phyloP scores from a whole-genome alignment of 2,888 invertebrate genomes.

The Graphium colonna region DNA sequence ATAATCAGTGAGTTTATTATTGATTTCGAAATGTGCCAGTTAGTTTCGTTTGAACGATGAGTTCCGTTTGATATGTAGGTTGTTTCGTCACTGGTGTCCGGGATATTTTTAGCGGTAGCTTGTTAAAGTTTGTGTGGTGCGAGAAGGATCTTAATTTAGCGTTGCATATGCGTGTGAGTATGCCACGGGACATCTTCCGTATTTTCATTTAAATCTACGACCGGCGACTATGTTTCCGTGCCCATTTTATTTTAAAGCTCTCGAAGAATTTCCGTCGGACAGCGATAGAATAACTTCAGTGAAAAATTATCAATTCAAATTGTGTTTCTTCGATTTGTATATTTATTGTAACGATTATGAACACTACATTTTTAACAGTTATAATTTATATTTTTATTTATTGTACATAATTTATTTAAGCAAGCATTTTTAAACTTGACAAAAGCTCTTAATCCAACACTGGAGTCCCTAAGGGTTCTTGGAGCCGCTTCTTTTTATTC shows the following conservation, averaged over 20 bases:
- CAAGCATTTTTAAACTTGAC: too few relatives aligned
- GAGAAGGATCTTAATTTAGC: constrained; percentile 73
- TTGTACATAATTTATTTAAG: too few relatives aligned
- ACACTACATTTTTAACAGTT: too few relatives aligned
- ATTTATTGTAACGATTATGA: too few relatives aligned
- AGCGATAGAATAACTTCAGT: too few relatives aligned
- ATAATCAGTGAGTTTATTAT: constrained; percentile 9
- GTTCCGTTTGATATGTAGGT: constrained; percentile 48
- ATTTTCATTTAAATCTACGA: constrained; percentile 31
- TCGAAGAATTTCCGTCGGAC: constrained; percentile 7
- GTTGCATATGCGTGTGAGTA: constrained; percentile 72
- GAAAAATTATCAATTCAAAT: too few relatives aligned
- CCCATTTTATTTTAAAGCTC: not conserved
- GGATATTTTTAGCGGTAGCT: constrained; percentile 75
- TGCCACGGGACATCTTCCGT: constrained; percentile 61
- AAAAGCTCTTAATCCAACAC: too few relatives aligned
- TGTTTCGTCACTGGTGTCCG: constrained; percentile 61
- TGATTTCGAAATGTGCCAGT: constrained; percentile 23
- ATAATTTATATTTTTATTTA: too few relatives aligned
- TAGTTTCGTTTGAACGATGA: constrained; percentile 15
- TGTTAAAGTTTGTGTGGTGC: constrained; percentile 70
- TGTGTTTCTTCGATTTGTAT: too few relatives aligned
- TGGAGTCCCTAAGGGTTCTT: too few relatives aligned
- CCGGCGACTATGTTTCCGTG: constrained; percentile 1
- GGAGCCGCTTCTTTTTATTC: too few relatives aligned